Conservation (phyloP, 2,888 invertebrate genomes). For the Pegoplata infirma region DNA sequence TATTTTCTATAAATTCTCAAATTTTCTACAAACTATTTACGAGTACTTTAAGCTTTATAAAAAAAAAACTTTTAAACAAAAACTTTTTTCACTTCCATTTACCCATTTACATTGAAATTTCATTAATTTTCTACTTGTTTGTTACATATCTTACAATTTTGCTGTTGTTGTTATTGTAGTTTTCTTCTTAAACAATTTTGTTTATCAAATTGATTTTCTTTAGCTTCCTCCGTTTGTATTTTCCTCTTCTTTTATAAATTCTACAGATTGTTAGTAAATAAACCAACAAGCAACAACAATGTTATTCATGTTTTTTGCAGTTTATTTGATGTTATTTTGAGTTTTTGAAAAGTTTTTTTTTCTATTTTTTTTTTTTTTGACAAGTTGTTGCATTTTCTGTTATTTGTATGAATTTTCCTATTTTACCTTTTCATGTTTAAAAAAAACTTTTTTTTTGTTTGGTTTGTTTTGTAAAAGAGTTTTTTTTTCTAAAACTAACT, state of each 20-base stretch:
- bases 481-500: no score
- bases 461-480: neutral
- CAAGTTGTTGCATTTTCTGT: slow-evolving; percentile 18
- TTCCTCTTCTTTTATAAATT: neutral
- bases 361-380: neutral
- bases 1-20: no score
- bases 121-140: slow-evolving; percentile 18
- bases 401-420: neutral
- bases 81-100: neutral
- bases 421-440: neutral
- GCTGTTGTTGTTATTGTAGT: neutral
- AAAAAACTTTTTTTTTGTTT: neutral
- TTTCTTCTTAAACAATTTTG: slow-evolving; percentile 19
- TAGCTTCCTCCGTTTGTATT: neutral
- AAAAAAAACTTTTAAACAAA: neutral
- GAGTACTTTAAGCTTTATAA: neutral
- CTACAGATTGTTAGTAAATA: neutral
- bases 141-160: neutral
- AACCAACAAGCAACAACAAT: neutral
- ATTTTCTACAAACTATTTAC: no score
- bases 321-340: neutral
- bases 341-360: neutral
- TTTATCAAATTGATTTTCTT: slow-evolving; percentile 36
- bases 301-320: neutral
- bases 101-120: slow-evolving; percentile 16